A percentile compares a stretch with the other conserved stretches of the same genome.
These are phyloP conservation scores for Aelia acuminata DNA, from an alignment of 2,888 invertebrate genomes.

Conservation along the genomic window DNA sequence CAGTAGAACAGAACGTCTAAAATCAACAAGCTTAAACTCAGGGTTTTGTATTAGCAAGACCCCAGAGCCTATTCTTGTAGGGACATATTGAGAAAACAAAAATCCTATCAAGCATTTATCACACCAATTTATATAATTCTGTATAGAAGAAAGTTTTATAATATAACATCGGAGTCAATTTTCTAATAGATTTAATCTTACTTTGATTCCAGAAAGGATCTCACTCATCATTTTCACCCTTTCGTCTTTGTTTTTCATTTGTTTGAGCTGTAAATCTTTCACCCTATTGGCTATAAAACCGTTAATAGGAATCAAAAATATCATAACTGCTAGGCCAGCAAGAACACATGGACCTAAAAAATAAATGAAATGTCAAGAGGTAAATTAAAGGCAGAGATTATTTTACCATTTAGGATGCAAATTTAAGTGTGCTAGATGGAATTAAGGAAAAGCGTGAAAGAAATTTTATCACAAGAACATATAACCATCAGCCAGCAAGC, in stretches of 20 bases:
- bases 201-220: conserved; percentile 74
- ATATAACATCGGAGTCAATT: neutral
- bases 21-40: too few species aligned
- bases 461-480: neutral
- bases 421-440: neutral
- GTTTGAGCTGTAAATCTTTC: conserved; percentile 70
- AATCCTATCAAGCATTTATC: too few species aligned
- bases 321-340: conserved; percentile 72
- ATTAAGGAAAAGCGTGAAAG: neutral
- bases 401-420: neutral
- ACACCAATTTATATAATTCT: too few species aligned
- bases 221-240: conserved; percentile 75
- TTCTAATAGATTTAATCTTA: conserved; percentile 21
- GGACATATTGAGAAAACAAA: too few species aligned
- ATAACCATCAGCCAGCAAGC: too few species aligned
- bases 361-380: too few species aligned
- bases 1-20: too few species aligned
- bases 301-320: conserved; percentile 74
- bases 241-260: conserved; percentile 74
- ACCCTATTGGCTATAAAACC: conserved; percentile 70
- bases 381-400: too few species aligned
- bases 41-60: too few species aligned
- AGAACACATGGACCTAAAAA: conserved; percentile 73
- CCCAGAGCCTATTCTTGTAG: too few species aligned
- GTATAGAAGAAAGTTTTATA: neutral